Conservation (phyloP, 1,140 invertebrate species). For the Rhynchophorus ferrugineus region DNA sequence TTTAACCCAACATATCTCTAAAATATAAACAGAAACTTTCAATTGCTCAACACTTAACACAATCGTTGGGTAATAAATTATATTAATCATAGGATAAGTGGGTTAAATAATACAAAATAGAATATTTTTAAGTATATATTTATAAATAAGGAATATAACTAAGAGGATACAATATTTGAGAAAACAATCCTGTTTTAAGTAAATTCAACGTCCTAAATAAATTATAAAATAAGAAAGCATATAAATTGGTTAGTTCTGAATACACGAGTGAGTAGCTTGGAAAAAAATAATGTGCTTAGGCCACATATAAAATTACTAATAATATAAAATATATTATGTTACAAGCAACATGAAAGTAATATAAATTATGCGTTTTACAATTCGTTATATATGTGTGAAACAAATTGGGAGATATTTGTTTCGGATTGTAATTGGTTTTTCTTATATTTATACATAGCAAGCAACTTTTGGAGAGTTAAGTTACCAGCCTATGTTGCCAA, state of each 20-base stretch:
- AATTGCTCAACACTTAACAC: too few species aligned
- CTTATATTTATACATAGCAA: neutral
- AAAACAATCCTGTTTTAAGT: constrained; percentile 21
- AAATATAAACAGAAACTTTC: too few species aligned
- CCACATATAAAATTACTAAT: constrained; percentile 6
- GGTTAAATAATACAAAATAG: constrained; percentile 1
- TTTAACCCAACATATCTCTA: too few species aligned
- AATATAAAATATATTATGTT: constrained; percentile 20
- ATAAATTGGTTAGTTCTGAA: constrained; percentile 4
- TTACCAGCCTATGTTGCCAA: too few species aligned
- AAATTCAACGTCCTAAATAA: constrained; percentile 7
- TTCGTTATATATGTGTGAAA: neutral
- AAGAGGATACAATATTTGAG: constrained; percentile 12
- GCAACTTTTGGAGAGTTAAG: constrained; percentile 8
- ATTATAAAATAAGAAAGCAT: constrained; percentile 13
- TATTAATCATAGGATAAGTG: too few species aligned
- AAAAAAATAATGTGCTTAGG: constrained; percentile 7
- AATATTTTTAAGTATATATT: constrained; percentile 17
- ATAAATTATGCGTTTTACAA: constrained; percentile 1
- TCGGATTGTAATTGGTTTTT: too few species aligned
- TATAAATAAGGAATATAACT: constrained; percentile 20
- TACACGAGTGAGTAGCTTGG: constrained; percentile 12
- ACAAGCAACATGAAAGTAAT: constrained; percentile 14
- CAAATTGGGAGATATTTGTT: constrained; percentile 7
- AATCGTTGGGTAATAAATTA: too few species aligned